Evolutionary conservation across 2,113 vertebrate species (phyloP).

Genomic region (Physeter macrocephalus): DNA sequence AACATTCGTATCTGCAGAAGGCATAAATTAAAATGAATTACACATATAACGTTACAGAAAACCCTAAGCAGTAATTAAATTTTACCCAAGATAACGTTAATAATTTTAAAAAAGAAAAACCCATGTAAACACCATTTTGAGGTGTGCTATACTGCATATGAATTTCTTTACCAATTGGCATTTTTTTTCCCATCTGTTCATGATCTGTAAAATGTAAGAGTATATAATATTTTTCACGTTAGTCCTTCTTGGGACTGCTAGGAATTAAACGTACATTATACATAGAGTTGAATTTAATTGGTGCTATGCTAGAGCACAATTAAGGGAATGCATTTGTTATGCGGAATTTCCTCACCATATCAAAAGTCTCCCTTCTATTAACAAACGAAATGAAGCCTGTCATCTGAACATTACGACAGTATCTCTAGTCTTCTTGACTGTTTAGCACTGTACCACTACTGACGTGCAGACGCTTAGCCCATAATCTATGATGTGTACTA

Average conservation of each 20-base stretch:
- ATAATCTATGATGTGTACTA: neutral
- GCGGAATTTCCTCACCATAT: slow-evolving; percentile 35
- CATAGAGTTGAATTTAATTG: slow-evolving; percentile 54
- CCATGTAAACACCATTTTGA: slow-evolving; percentile 49
- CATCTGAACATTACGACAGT: neutral
- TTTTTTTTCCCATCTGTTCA: slow-evolving; percentile 52
- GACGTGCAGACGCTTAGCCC: neutral
- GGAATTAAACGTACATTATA: slow-evolving; percentile 57
- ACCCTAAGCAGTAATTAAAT: slow-evolving; percentile 18
- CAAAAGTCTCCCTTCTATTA: slow-evolving; percentile 36
- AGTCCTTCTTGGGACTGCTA: slow-evolving; percentile 35
- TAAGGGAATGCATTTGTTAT: slow-evolving; percentile 53
- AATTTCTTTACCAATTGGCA: slow-evolving; percentile 50
- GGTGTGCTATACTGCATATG: slow-evolving; percentile 5
- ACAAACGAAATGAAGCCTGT: slow-evolving; percentile 45
- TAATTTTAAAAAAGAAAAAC: slow-evolving; percentile 20
- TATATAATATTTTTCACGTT: slow-evolving; percentile 53
- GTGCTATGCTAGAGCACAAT: slow-evolving; percentile 14
- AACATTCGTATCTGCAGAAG: slow-evolving; percentile 1
- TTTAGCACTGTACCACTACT: neutral
- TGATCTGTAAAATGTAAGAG: slow-evolving; percentile 19
- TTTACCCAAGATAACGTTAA: slow-evolving; percentile 7
- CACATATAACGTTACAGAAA: slow-evolving; percentile 7
- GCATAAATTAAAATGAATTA: slow-evolving; percentile 38
- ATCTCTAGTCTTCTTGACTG: neutral